Base-by-base conservation (phyloP, 2,888 invertebrate genomes). In the Platynereis dumerilii region DNA sequence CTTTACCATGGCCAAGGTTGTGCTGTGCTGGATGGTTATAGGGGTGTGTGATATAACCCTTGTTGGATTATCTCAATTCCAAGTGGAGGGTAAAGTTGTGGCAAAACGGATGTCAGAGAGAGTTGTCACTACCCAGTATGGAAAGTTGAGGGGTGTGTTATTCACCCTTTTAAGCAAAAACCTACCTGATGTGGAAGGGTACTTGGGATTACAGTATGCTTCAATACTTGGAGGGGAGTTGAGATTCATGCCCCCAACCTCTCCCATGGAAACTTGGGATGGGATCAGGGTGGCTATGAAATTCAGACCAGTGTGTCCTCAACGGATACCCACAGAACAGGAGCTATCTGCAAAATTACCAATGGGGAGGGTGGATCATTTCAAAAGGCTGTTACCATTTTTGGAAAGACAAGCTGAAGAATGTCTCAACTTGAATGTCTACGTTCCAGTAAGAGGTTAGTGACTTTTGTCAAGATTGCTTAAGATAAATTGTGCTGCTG, bases 181-280 rank as follows among this genome's bases (percentile, higher is more conserved):
- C 60, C 73, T 83, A 1, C 71, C 71, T 5, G 89, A 91, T 2
- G 95, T 96, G 24, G 96, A 93, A 85, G 92, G 91, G 75, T 94
- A 93, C 86, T 88, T 91, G 24, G 93, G 93, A 0, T 91, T 97
- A 67, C 96, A 96, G 3, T 97, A 96, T 84, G 97, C 96, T 28
- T 93, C 94, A 57, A 92, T 96, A 26, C 95, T 96, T 39, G 87
- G 92, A 53, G 94, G 93, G 5, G 90, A 91, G 65, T 86, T 96
- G 68, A 88, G 97, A 67, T 97, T 97, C 84, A 96, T 96, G 94
- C 96, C 96, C 15, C 96, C 96, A 24, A 94, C 95, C 26, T 93
- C 92, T 67, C 94, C 94, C 28, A 92, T 94, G 61, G 90, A 93
- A 34, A 75, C 77, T 81, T 85, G 95, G 65, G 66, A 71, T 28